These are phyloP conservation scores for Rhamphomyia laevipes DNA, from an alignment of 2,888 invertebrate species.

Conservation along the genomic window DNA sequence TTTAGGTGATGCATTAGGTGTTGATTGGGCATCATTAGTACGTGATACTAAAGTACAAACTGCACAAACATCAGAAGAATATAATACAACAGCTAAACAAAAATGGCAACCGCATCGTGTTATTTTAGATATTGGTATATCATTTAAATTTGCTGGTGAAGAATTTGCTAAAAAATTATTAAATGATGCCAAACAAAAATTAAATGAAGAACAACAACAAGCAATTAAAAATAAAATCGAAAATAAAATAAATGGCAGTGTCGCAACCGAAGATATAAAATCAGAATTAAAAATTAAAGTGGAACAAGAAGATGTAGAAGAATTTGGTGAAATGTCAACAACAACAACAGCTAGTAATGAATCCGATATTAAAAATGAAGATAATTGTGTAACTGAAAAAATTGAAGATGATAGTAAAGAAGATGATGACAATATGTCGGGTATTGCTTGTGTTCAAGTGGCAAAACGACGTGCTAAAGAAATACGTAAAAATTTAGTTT, in stretches of 20 bases:
- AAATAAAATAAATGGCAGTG: conserved; percentile 7
- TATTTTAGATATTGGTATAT: conserved; percentile 68
- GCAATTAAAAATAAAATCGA: conserved; percentile 12
- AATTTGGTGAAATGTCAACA: conserved; percentile 14
- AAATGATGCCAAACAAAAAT: conserved; percentile 28
- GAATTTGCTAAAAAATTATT: conserved; percentile 41
- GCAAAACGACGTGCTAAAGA: conserved; percentile 47
- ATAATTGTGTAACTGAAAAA: conserved; percentile 13
- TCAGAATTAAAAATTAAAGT: conserved; percentile 25
- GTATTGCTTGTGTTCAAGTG: conserved; percentile 43
- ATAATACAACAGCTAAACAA: conserved; percentile 49
- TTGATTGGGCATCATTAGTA: conserved; percentile 85
- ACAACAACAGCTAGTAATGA: conserved; percentile 17
- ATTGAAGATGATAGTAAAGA: neutral
- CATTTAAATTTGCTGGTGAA: conserved; percentile 63
- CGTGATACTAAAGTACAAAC: conserved; percentile 51
- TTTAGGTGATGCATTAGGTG: conserved; percentile 86
- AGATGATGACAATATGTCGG: neutral
- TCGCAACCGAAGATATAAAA: conserved; percentile 28
- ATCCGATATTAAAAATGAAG: conserved; percentile 23
- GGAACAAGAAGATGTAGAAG: conserved; percentile 8
- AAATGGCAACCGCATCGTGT: conserved; percentile 73
- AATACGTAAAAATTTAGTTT: conserved; percentile 50
- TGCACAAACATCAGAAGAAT: conserved; percentile 22
- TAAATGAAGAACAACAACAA: conserved; percentile 21